Evolutionary conservation across 2,797 vertebrate genomes (phyloP).

Genomic region (Sparus aurata): DNA sequence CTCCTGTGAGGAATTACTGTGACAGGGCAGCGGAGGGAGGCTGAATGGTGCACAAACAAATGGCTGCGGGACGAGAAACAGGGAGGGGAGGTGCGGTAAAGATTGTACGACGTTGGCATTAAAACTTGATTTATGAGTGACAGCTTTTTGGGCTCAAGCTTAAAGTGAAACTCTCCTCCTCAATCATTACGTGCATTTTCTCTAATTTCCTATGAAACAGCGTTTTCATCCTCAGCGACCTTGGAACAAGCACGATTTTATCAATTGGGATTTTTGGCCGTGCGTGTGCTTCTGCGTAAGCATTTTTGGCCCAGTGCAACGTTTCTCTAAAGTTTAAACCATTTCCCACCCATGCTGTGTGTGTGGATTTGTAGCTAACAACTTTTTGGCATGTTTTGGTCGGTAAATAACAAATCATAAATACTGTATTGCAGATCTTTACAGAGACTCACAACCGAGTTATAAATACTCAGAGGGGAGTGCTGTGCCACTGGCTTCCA

Average conservation of each 20-base stretch:
- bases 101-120: not conserved
- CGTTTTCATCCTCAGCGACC: not conserved
- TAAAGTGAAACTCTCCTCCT: not conserved
- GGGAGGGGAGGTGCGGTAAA: not conserved
- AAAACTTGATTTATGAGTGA: slow-evolving; percentile 36
- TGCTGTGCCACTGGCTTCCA: too few relatives aligned
- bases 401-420: not conserved
- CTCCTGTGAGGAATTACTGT: slow-evolving; percentile 71
- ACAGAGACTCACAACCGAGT: not conserved
- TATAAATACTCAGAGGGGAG: not conserved
- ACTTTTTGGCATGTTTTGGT: slow-evolving; percentile 4
- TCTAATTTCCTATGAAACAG: not conserved
- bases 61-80: slow-evolving; percentile 34
- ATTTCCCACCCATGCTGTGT: not conserved
- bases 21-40: slow-evolving; percentile 65
- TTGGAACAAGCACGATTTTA: not conserved
- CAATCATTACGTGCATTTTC: not conserved
- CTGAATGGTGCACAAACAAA: slow-evolving; percentile 68
- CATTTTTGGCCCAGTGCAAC: not conserved
- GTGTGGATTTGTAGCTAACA: not conserved
- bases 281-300: not conserved
- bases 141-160: not conserved
- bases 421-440: not conserved
- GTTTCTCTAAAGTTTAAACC: not conserved
- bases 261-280: not conserved